These are phyloP conservation scores for Atherix ibis DNA, from an alignment of 2,888 invertebrate species.

Conservation along the genomic window DNA sequence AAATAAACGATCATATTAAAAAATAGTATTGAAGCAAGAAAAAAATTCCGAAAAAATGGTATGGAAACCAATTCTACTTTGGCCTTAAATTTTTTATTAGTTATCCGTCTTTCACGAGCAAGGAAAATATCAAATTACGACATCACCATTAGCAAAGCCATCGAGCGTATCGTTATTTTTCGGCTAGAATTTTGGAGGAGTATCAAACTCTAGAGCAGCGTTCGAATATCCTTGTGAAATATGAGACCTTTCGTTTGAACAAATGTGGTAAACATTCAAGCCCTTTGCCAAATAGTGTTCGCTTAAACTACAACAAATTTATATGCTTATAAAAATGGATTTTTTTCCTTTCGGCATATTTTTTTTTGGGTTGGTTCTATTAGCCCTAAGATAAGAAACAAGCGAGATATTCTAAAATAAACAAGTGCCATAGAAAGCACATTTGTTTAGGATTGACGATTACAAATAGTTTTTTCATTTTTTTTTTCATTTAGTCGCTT, in stretches of 20 bases:
- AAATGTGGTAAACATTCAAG: constrained; percentile 9
- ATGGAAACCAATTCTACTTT: too few species aligned
- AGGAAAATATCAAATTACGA: not conserved
- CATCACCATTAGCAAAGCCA: not conserved
- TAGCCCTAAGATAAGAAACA: not conserved
- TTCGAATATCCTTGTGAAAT: constrained; percentile 1
- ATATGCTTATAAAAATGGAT: not conserved
- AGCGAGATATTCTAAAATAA: too few species aligned
- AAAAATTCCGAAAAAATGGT: too few species aligned
- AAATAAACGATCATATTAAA: too few species aligned
- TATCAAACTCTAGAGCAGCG: not conserved
- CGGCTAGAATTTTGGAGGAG: not conserved
- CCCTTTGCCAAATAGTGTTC: constrained; percentile 1
- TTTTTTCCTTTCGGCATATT: too few species aligned
- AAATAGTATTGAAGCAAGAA: too few species aligned
- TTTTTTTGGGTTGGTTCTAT: not conserved
- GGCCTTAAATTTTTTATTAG: too few species aligned
- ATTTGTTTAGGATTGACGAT: constrained; percentile 7
- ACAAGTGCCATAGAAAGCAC: too few species aligned
- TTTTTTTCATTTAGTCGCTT: not conserved
- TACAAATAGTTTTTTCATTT: constrained; percentile 6
- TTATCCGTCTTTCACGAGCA: too few species aligned
- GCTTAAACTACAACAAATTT: not conserved
- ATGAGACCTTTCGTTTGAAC: constrained; percentile 3
- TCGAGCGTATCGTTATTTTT: not conserved